These are phyloP conservation scores for Microtus richardsoni DNA, from an alignment of 2,113 vertebrate species.

Conservation along the genomic window DNA sequence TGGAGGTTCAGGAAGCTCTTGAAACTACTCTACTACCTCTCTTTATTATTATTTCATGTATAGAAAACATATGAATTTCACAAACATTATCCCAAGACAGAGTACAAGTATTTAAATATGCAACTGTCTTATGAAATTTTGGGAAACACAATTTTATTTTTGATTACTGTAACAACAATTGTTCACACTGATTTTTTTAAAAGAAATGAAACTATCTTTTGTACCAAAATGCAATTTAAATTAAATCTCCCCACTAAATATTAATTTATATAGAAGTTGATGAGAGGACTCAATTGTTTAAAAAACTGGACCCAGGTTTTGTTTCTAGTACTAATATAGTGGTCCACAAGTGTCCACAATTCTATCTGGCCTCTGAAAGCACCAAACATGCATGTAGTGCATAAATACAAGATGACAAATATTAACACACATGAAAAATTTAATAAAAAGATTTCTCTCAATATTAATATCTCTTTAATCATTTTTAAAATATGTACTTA, in stretches of 20 bases:
- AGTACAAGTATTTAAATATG: background rate
- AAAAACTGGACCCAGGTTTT: background rate
- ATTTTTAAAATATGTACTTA: background rate
- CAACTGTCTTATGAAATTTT: background rate
- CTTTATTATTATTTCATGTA: background rate
- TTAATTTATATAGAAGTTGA: background rate
- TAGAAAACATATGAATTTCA: background rate
- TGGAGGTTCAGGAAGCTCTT: background rate
- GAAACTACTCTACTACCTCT: background rate
- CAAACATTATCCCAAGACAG: background rate
- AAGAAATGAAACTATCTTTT: background rate
- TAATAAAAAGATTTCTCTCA: background rate
- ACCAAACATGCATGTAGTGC: background rate
- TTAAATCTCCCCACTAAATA: slow-evolving; percentile 12
- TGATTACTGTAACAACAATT: background rate
- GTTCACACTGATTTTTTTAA: background rate
- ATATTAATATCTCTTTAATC: background rate
- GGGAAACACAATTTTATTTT: background rate
- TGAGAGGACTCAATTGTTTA: background rate
- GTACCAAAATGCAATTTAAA: background rate
- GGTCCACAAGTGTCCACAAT: background rate
- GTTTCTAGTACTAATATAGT: background rate
- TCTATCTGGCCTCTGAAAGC: background rate
- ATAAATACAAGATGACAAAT: background rate
- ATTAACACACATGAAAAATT: background rate